Evolutionary conservation across 2,797 vertebrate species (phyloP), one percentile per base, ranked within the genome.

Genomic region (Smutsia gigantea): DNA sequence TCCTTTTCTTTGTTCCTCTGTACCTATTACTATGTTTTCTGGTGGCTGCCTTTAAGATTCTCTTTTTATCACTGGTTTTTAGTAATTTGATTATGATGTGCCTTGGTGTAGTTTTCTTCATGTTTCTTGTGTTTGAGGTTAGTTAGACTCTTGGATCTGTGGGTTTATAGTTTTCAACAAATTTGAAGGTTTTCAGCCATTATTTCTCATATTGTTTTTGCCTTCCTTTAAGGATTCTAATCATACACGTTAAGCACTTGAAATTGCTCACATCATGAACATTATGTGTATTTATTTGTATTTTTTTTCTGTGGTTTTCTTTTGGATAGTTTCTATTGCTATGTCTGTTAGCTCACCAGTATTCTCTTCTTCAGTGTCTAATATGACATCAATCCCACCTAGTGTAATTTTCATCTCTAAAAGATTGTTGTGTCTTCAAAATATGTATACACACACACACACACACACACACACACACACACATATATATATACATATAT

Each of bases 381-480:
- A 49, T 59, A 61, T 88, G 55, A 83, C 12, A 71, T 72, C 4
- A 63, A 12, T 59, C 53, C 5, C 4, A 64, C 18, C 9, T 57
- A 91, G 29, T 37, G 1, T 89, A 42, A 27, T 95, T 96, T 95
- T 94, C 27, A 79, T 87, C 74, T 94, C 34, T 79, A 59, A 85
- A 86, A 34, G 10, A 68, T 34, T 7, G 61, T 72, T 83, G 5
- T 78, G 2, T 57, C 46, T 46, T 46, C 46, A 46, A 46, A 46
- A 46, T 46, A 46, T 46, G 46, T 46, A 46, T 11, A 46, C 9
- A 46, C 46, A 46, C 46, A 11, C 46, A 46, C 46, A 42, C 42
- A 42, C 5, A 42, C 42, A 42, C 42, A 42, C 42, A 42, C 42
- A 42, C 42, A 42, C 42, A 42, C 42, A 42, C 42, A 42, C 5